Base-by-base conservation (phyloP, 2,113 vertebrate genomes). In the Sminthopsis crassicaudata region DNA sequence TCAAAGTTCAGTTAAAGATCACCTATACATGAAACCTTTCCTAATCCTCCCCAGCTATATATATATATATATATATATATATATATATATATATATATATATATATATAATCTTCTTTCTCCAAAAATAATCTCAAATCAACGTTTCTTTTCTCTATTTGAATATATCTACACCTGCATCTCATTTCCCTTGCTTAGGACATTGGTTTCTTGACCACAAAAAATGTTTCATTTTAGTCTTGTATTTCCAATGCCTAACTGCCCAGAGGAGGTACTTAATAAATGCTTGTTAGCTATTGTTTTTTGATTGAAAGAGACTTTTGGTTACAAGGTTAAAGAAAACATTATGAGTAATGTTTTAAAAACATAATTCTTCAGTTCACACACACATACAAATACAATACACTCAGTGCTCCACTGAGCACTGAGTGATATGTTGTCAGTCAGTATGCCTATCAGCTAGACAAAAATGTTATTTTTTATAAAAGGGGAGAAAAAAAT, bases 391-490 rank as follows among this genome's bases (percentile, higher is more conserved):
- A 48, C 48, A 14, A 36, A 36, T 36, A 36, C 30, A 67, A 67
- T 67, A 30, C 30, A 30, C 30, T 67, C 10, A 36, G 11, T 14
- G 30, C 30, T 67, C 30, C 30, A 36, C 5, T 10, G 11, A 1
- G 57, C n/a, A n/a, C n/a, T n/a, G n/a, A n/a, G n/a, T n/a, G 8
- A 60, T 57, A 27, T 11, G 52, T 36, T 67, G 53, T 8, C 60
- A 90, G 1, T 8, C 4, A 3, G 3, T 3, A 84, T 89, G 55
- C 3, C 54, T 95, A 94, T 42, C 48, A 92, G 30, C 19, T 93
- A 51, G 1, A 48, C 90, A 8, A 90, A 97, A 94, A 88, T 89
- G 23, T 92, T 95, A 90, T 93, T 24, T 96, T 93, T 24, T 96
- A 52, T 50, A 46, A 76, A 46, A 93, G 12, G 10, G 1, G 90